Percentiles rank a stretch among this genome's conserved stretches.
phyloP scores from a whole-genome alignment of 2,113 vertebrate species.

The Solea senegalensis region DNA sequence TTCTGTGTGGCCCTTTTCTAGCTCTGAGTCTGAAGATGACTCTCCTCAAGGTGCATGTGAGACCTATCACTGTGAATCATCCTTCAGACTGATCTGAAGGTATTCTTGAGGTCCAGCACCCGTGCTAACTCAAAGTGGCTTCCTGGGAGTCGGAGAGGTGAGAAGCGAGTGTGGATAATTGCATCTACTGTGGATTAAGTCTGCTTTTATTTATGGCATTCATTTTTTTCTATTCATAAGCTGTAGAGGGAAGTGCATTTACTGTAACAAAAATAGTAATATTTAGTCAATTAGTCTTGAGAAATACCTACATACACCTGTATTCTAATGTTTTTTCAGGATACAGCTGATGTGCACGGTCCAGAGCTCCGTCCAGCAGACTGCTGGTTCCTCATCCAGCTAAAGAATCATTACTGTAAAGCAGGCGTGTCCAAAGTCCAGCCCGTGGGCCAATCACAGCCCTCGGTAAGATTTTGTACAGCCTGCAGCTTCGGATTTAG shows the following conservation, averaged over 20 bases:
- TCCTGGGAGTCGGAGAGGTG: conserved; percentile 26
- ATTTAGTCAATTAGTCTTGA: neutral
- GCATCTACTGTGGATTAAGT: neutral
- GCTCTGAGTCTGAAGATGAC: conserved; percentile 17
- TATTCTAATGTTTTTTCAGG: conserved; percentile 19
- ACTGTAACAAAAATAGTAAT: neutral
- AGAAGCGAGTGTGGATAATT: conserved; percentile 3
- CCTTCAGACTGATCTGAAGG: neutral
- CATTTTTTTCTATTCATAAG: neutral
- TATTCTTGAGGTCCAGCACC: neutral
- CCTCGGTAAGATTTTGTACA: too few relatives aligned
- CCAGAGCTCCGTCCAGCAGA: conserved; percentile 10
- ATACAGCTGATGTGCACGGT: neutral
- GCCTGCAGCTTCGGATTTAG: too few relatives aligned
- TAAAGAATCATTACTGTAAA: conserved; percentile 1
- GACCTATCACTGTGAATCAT: conserved; percentile 10
- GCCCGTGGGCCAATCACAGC: too few relatives aligned
- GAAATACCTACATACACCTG: neutral
- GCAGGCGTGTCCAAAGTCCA: too few relatives aligned
- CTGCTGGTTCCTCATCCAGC: neutral
- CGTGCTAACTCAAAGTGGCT: neutral
- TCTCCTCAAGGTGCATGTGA: conserved; percentile 1
- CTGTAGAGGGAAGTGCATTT: neutral
- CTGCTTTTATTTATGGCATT: neutral
- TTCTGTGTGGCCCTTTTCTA: conserved; percentile 50